These are phyloP conservation scores for Bucorvus abyssinicus DNA, from an alignment of 2,797 vertebrate genomes.

Conservation along the genomic window DNA sequence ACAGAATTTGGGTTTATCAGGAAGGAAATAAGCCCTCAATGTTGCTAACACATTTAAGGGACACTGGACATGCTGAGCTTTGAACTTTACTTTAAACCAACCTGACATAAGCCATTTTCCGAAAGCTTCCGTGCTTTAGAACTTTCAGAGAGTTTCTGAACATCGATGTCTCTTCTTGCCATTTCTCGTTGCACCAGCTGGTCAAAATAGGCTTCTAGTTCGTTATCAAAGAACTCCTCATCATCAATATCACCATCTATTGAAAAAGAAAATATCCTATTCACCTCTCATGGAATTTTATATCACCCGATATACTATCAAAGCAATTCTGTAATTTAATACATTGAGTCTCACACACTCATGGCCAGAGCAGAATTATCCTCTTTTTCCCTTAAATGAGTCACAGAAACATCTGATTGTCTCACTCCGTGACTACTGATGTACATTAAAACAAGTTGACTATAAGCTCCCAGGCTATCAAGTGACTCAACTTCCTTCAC, in stretches of 20 bases:
- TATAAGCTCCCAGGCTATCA: background rate
- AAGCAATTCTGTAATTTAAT: background rate
- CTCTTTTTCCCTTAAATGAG: background rate
- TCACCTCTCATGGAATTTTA: background rate
- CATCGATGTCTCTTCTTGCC: constrained; percentile 79
- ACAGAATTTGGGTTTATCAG: background rate
- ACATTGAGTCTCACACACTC: background rate
- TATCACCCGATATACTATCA: background rate
- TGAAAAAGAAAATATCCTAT: background rate
- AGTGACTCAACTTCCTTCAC: background rate
- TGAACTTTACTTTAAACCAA: constrained; percentile 3
- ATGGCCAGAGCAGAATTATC: background rate
- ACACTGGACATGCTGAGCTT: background rate
- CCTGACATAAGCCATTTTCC: constrained; percentile 24
- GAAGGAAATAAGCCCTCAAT: background rate
- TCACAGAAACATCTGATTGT: background rate
- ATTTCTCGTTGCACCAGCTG: constrained; percentile 85
- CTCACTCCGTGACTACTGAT: background rate
- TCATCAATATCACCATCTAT: constrained; percentile 86
- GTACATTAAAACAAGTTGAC: background rate
- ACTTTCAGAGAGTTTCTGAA: constrained; percentile 79
- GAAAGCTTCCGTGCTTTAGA: constrained; percentile 47
- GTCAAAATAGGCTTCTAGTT: constrained; percentile 90
- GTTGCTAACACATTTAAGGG: background rate
- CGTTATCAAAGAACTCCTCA: constrained; percentile 87